phyloP scores from a whole-genome alignment of 1,140 invertebrate species.

The Orius insidiosus region DNA sequence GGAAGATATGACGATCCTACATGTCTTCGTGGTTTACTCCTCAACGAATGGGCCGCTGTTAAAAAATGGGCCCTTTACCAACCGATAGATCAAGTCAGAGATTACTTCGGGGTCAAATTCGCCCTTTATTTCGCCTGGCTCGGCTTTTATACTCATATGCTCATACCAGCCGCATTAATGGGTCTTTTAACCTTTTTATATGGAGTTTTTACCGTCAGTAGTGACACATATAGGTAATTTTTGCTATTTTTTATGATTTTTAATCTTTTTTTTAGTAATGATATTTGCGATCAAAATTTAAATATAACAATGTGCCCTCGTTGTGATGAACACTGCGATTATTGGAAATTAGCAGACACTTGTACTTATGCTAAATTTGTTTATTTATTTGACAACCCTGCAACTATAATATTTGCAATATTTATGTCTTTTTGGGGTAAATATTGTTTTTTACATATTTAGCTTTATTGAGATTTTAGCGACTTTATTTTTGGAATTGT shows the following conservation, averaged over 20 bases:
- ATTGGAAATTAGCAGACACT: conserved; percentile 72
- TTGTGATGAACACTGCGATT: conserved; percentile 71
- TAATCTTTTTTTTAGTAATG: conserved; percentile 42
- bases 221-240: conserved; percentile 1
- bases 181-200: conserved; percentile 69
- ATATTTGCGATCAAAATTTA: conserved; percentile 52
- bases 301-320: conserved; percentile 64
- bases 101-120: conserved; percentile 90
- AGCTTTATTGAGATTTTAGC: conserved; percentile 32
- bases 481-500: conserved; percentile 77
- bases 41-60: conserved; percentile 29
- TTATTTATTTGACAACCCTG: conserved; percentile 89
- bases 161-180: conserved; percentile 70
- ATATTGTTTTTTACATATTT: conserved; percentile 12
- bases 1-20: conserved; percentile 1
- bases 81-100: conserved; percentile 65
- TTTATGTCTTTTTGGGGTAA: conserved; percentile 95
- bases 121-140: conserved; percentile 91
- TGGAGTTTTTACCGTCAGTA: conserved; percentile 42
- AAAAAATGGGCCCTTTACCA: conserved; percentile 68
- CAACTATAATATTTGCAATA: conserved; percentile 83
- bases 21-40: conserved; percentile 8
- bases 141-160: conserved; percentile 87
- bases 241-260: conserved; percentile 22
- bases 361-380: conserved; percentile 75